Base-by-base conservation (phyloP, 2,888 invertebrate genomes). In the Sicus ferrugineus region DNA sequence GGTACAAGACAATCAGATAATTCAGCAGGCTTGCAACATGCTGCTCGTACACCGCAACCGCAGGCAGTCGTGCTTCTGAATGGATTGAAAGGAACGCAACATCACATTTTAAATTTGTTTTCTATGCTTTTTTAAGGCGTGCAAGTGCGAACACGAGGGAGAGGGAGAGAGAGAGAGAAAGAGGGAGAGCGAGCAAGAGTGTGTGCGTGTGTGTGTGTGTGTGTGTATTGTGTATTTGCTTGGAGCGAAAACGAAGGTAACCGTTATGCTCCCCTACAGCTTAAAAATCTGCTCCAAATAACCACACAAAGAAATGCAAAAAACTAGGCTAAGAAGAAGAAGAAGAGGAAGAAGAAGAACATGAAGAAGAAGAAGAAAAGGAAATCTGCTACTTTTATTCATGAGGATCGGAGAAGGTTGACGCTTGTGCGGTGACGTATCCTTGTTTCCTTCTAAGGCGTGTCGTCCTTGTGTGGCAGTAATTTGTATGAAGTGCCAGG, bases 301-400 rank as follows among this genome's bases (percentile, higher is more conserved):
- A n/a, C 9, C 58, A 58, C 31, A 31, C 30, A 14, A 58, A 30
- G 16, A 16, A 30, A 21, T 9, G n/a, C 30, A 3, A 4, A 31
- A 31, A 58, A 58, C 31, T 58, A 58, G 58, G 58, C 58, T 58
- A 58, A 58, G 31, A 31, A 52, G 11, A n/a, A 21, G 21, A 52
- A 21, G 21, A 11, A 50, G 19, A 50, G n/a, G 11, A n/a, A 50
- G 16, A 50, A 6, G n/a, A 19, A 50, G n/a, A 50, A 19, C 50
- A 19, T 50, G 50, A 21, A 19, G 3, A n/a, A n/a, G n/a, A 52
- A 2, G 21, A 52, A n/a, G 30, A 58, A 30, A 58, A 58, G 30
- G 21, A 31, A 16, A 31, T 16, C 50, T 9, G 23, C 50, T 2
- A 5, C 50, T 21, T n/a, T 9, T 9, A 50, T 11, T 5, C 38